Evolutionary conservation across 2,797 vertebrate genomes (phyloP).

Genomic region (Sebastes cheni): DNA sequence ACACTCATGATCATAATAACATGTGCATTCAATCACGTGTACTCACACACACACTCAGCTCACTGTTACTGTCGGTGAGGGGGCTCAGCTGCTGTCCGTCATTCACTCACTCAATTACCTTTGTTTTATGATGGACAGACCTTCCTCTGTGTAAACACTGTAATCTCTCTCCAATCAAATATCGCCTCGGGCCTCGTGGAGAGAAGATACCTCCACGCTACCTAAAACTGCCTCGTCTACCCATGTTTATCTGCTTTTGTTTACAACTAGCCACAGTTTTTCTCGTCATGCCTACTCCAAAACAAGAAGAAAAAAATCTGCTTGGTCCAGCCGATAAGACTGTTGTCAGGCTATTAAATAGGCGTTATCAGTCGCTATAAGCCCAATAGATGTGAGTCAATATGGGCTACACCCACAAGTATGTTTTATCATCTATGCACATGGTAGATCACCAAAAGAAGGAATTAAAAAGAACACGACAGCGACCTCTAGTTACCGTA

Average conservation of each 20-base stretch:
- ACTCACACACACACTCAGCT: not conserved
- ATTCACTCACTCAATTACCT: slow-evolving; percentile 20
- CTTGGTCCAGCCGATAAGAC: not conserved
- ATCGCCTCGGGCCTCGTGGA: slow-evolving; percentile 2
- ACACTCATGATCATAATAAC: not conserved
- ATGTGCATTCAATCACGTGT: not conserved
- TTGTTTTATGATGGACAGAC: slow-evolving; percentile 47
- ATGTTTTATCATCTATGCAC: no score
- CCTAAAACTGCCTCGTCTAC: not conserved
- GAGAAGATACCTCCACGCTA: slow-evolving; percentile 10
- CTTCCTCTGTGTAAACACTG: slow-evolving; percentile 34
- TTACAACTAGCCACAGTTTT: not conserved
- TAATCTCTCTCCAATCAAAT: slow-evolving; percentile 61
- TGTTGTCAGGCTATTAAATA: no score
- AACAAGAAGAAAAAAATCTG: not conserved
- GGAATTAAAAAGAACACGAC: no score
- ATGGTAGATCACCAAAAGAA: no score
- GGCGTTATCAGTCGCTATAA: no score
- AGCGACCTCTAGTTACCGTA: no score
- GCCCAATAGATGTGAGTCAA: no score
- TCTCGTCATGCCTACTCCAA: not conserved
- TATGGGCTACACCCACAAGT: no score
- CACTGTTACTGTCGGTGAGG: not conserved
- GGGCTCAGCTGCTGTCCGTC: slow-evolving; percentile 2
- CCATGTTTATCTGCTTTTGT: slow-evolving; percentile 6